phyloP scores from a whole-genome alignment of 2,888 invertebrate genomes.

The Drosophila fulvimacula region DNA sequence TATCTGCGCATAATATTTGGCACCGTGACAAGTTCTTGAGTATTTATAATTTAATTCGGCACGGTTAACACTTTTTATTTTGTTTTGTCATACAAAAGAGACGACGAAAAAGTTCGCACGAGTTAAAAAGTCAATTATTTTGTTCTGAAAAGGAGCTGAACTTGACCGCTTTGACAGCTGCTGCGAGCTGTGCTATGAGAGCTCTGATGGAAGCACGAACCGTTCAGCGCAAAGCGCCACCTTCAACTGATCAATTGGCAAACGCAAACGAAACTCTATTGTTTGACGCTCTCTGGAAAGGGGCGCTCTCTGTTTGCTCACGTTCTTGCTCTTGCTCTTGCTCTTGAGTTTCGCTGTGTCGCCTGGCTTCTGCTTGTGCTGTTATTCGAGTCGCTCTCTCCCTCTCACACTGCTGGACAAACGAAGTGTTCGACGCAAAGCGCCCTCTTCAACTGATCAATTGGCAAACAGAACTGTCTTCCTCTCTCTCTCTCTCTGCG shows the following conservation, averaged over 20 bases:
- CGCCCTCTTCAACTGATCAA: conserved; percentile 45
- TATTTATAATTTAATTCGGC: conserved; percentile 38
- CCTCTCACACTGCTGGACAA: background rate
- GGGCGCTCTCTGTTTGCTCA: conserved; percentile 1
- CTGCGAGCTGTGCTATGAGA: conserved; percentile 7
- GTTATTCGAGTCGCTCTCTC: background rate
- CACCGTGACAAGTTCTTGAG: conserved; percentile 61
- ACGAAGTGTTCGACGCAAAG: conserved; percentile 45
- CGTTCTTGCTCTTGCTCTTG: conserved; percentile 4
- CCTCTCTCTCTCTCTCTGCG: background rate
- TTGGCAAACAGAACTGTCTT: conserved; percentile 19
- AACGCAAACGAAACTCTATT: conserved; percentile 8
- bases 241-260: conserved; percentile 59
- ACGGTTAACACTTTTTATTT: conserved; percentile 34
- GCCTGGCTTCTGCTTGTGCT: background rate
- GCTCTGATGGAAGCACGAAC: conserved; percentile 41
- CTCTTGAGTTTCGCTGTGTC: conserved; percentile 10
- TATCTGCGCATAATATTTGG: conserved; percentile 46
- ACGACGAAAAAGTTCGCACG: conserved; percentile 6
- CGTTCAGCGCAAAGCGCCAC: conserved; percentile 68
- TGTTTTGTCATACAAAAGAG: background rate
- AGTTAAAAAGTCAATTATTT: conserved; percentile 12
- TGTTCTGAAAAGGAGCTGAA: conserved; percentile 58
- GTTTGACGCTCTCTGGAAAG: conserved; percentile 11
- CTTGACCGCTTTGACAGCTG: conserved; percentile 75